Base-by-base conservation (phyloP, 2,888 invertebrate genomes). In the Ametastegia equiseti region DNA sequence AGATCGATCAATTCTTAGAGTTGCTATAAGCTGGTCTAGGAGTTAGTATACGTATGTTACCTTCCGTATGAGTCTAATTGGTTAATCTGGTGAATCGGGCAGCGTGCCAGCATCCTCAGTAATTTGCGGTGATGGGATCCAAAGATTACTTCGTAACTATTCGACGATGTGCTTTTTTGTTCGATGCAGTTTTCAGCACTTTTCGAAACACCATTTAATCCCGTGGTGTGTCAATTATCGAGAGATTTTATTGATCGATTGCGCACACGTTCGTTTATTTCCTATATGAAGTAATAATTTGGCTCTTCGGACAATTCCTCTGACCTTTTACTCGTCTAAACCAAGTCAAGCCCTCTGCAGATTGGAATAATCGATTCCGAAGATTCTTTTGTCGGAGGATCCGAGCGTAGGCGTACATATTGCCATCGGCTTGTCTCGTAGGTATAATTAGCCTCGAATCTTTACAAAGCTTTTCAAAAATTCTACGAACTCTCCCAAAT, bases 21-120 rank as follows among this genome's bases (percentile, higher is more conserved):
- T 60, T 30, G 30, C 9, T 60, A 30, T 30, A 5, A 3, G 23
- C 30, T 13, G 30, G 27, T 27, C 47, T 47, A 19, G 45, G 9
- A 23, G 19, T 23, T 54, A 54, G 42, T 39, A n/a, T 23, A 13
- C 13, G 47, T 27, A 47, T 45, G n/a, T n/a, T n/a, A n/a, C 15
- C 47, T 27, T 19, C 23, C 11, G 30, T 47, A 71, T 65, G n/a
- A 47, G 27, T 45, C 50, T 54, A 33, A 50, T 23, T 45, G 54
- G 50, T 45, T 54, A 54, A 75, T 54, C 50, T n/a, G 50, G 54
- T 54, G 54, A 50, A 36, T 75, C 75, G 19, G 54, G 54, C 54
- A 50, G 3, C 50, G 54, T 36, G 50, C 54, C 50, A 75, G 75
- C 71, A 45, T 45, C 15, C 71, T 27, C 1, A 13, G 47, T 19